These are phyloP conservation scores for Platalea minor DNA, from an alignment of 2,797 vertebrate species.

Conservation along the genomic window DNA sequence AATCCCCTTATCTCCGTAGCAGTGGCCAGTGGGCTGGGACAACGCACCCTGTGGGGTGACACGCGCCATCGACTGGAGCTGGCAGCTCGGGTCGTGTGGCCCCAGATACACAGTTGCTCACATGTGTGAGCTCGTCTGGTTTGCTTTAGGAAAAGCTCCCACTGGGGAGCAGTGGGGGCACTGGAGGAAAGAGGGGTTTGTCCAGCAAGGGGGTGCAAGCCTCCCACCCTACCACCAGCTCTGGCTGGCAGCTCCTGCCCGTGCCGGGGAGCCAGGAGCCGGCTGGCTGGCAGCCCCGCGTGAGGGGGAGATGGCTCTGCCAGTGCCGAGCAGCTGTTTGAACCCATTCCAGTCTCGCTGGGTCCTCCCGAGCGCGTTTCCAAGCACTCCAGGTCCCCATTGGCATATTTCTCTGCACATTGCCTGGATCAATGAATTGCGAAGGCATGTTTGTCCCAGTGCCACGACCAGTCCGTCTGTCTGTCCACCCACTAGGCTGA, in stretches of 20 bases:
- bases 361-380: conserved; percentile 1
- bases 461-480: not conserved
- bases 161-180: accelerated
- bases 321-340: conserved; percentile 43
- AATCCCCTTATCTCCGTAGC: not conserved
- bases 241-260: not conserved
- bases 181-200: not conserved
- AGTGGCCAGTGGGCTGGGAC: not conserved
- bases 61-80: accelerated
- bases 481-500: accelerated
- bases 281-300: not conserved
- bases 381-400: not conserved
- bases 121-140: not conserved
- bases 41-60: accelerated
- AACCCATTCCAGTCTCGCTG: conserved; percentile 29
- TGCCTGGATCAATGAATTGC: conserved; percentile 38
- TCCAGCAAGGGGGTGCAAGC: not conserved
- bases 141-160: not conserved
- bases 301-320: not conserved
- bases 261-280: not conserved
- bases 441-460: not conserved
- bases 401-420: not conserved
- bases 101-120: not conserved
- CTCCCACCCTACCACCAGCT: not conserved
- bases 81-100: accelerated